These are phyloP conservation scores for Blastobasis lacticolella DNA, from an alignment of 2,888 invertebrate species.

Conservation along the genomic window DNA sequence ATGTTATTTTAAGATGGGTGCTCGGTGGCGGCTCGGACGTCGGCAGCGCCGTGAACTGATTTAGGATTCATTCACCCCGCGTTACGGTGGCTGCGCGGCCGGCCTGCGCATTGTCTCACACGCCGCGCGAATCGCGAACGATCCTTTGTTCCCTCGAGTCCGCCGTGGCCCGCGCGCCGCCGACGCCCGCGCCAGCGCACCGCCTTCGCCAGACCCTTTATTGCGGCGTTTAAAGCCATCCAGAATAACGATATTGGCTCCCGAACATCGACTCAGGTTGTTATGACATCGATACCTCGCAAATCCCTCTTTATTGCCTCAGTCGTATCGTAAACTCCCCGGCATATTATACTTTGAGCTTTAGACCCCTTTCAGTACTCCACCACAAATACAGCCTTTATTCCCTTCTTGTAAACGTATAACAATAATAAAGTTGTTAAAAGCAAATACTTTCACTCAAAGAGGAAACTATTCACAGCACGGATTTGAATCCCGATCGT, in stretches of 20 bases:
- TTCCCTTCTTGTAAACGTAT: conserved; percentile 23
- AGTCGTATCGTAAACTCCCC: neutral
- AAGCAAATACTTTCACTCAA: conserved; percentile 46
- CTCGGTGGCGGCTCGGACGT: conserved; percentile 21
- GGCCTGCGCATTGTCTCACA: conserved; percentile 60
- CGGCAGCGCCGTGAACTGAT: conserved; percentile 44
- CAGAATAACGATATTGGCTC: conserved; percentile 43
- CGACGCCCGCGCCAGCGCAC: neutral
- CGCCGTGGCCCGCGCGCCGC: conserved; percentile 19
- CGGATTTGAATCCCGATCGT: conserved; percentile 43
- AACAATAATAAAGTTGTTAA: conserved; percentile 23
- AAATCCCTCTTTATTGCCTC: conserved; percentile 14
- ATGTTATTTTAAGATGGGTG: conserved; percentile 16
- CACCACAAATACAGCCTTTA: conserved; percentile 9
- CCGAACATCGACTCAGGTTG: conserved; percentile 41
- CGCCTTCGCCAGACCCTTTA: neutral
- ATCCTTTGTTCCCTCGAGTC: conserved; percentile 65
- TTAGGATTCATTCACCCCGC: conserved; percentile 64
- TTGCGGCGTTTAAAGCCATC: too few relatives aligned
- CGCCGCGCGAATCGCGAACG: conserved; percentile 48
- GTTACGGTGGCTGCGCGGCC: conserved; percentile 54
- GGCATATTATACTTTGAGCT: neutral
- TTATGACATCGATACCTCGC: conserved; percentile 40
- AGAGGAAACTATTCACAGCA: conserved; percentile 42
- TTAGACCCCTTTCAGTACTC: conserved; percentile 1